A percentile compares a stretch with the other conserved stretches of the same genome.
Conservation (phyloP, 2,113 vertebrate species). For the Mesitornis unicolor region DNA sequence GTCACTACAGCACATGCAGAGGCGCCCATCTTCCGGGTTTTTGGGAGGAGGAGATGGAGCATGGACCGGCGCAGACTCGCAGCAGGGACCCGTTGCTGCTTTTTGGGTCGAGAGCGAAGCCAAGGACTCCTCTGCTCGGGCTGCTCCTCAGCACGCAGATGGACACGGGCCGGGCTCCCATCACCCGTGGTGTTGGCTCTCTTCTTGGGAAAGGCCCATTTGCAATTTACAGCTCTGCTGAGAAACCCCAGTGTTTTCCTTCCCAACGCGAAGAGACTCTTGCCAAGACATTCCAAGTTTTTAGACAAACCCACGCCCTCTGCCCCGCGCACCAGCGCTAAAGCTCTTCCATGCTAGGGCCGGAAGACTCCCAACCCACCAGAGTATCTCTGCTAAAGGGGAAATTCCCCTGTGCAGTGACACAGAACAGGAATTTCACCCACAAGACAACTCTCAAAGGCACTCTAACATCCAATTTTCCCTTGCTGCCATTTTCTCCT, state of each 20-base stretch:
- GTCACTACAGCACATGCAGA: background rate
- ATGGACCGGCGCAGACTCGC: rapidly evolving
- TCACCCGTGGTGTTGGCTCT: background rate
- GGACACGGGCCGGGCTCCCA: background rate
- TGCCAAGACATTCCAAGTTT: background rate
- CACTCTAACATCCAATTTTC: rapidly evolving
- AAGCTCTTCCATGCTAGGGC: background rate
- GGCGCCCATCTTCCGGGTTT: too few relatives aligned
- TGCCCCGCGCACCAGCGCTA: background rate
- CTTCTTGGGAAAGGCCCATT: background rate
- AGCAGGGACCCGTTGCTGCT: background rate
- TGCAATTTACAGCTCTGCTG: background rate
- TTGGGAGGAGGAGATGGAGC: rapidly evolving
- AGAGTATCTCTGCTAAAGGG: background rate
- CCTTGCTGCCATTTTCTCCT: background rate
- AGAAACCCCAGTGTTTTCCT: background rate
- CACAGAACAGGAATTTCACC: background rate
- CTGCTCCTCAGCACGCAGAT: background rate
- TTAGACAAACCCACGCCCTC: background rate
- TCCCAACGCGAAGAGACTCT: background rate
- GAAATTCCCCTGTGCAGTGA: background rate
- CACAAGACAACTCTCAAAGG: background rate
- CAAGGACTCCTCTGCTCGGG: background rate
- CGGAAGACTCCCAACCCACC: background rate
- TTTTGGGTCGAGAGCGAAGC: background rate